These are phyloP conservation scores for Panurus biarmicus DNA, from an alignment of 2,113 vertebrate species.

Conservation along the genomic window DNA sequence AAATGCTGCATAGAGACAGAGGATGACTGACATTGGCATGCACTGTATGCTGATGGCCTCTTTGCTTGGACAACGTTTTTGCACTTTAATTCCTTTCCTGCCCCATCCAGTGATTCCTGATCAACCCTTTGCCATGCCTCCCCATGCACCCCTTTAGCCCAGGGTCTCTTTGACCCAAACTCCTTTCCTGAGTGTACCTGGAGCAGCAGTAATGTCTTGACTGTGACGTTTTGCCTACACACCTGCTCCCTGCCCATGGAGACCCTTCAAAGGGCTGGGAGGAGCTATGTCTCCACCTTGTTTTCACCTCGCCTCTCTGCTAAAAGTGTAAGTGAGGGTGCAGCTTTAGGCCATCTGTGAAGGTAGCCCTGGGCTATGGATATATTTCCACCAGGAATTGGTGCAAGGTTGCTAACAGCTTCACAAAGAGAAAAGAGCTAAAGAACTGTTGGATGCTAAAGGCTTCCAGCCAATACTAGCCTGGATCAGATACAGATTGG, in stretches of 20 bases:
- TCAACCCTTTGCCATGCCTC: neutral
- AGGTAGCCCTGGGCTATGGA: conserved; percentile 22
- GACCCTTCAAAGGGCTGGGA: neutral
- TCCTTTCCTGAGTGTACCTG: neutral
- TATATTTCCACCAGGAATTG: conserved; percentile 34
- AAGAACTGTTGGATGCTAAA: conserved; percentile 43
- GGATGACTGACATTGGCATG: neutral
- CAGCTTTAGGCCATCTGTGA: neutral
- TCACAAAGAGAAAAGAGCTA: conserved; percentile 48
- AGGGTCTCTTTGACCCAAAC: neutral
- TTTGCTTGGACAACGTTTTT: accelerated
- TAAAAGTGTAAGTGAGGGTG: neutral
- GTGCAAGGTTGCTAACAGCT: conserved; percentile 6
- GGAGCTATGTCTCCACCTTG: neutral
- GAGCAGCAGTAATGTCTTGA: neutral
- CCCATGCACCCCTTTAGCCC: neutral
- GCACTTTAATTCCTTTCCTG: neutral
- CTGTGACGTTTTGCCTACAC: neutral
- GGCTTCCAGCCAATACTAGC: neutral
- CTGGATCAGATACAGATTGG: conserved; percentile 33
- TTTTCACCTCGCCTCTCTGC: neutral
- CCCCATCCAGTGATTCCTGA: neutral
- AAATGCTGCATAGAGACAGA: neutral
- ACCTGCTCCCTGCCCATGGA: neutral
- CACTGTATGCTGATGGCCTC: neutral